Evolutionary conservation across 2,113 vertebrate genomes (phyloP), one percentile per base, ranked within the genome.

Genomic region (Chaetura pelagica): DNA sequence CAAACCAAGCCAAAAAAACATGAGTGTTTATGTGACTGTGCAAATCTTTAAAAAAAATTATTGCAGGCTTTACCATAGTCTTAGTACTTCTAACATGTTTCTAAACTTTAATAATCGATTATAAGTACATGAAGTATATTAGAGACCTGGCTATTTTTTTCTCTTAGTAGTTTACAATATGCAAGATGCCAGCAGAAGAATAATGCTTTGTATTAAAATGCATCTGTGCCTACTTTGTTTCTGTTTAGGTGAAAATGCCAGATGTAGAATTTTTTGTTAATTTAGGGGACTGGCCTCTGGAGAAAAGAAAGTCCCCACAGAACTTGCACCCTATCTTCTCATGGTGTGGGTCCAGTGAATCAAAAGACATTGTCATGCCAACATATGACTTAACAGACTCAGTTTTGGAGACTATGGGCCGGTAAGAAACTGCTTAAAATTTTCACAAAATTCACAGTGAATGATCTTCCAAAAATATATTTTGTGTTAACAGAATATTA

Each of bases 381-480:
- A 99, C 99, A 9, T 99, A 99, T 4, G 99, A 99, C 96, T 95
- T 99, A 97, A 99, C 99, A 2, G 99, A 99, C 93, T 99, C 99
- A 3, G 98, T 99, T 54, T 97, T 99, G 67, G 99, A 99, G 97
- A 99, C 99, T 69, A 99, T 99, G 99, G 99, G 99, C 95, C 98
- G 99, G 99, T 99, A 98, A 97, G 97, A 72, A 66, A 66, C 63
- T 11, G 26, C 69, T 42, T 88, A 40, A n/a, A 64, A 34, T 85
- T 74, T 74, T 67, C 23, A 69, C 59, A 81, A n/a, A 66, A 84
- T 38, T 58, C 55, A 61, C 30, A 66, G 3, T 44, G 35, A 63
- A 57, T 80, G 26, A 30, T 77, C 29, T 92, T 93, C 38, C 44
- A 34, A 61, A 58, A 64, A 49, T 10, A 32, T 32, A 30, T 1